Evolutionary conservation across 2,797 vertebrate genomes (phyloP).

Genomic region (Intellagama lesueurii): DNA sequence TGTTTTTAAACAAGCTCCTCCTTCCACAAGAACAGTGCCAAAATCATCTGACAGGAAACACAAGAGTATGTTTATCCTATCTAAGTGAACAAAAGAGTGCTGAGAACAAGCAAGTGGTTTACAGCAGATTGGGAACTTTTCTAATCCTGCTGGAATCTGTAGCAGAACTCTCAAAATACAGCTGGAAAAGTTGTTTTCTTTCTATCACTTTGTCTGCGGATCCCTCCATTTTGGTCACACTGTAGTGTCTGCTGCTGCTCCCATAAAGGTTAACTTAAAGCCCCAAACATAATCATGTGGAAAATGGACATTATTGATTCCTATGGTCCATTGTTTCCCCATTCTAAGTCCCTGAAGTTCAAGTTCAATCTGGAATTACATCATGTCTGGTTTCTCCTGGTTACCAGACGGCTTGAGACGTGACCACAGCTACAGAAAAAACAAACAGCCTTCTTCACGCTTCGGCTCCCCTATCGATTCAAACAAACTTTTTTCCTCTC

Average conservation of each 20-base stretch:
- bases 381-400: conserved; percentile 93
- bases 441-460: conserved; percentile 88
- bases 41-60: conserved; percentile 96
- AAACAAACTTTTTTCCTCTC: conserved; percentile 82
- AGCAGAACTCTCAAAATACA: conserved; percentile 76
- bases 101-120: conserved; percentile 86
- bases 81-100: conserved; percentile 93
- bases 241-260: conserved; percentile 75
- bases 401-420: conserved; percentile 91
- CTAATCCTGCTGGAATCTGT: conserved; percentile 81
- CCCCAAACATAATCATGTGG: conserved; percentile 85
- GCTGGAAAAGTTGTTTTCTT: conserved; percentile 76
- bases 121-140: conserved; percentile 81
- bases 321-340: conserved; percentile 85
- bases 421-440: conserved; percentile 87
- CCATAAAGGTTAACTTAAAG: conserved; percentile 82
- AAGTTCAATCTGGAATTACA: conserved; percentile 91
- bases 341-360: conserved; percentile 87
- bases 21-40: conserved; percentile 80
- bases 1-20: conserved; percentile 67
- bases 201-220: conserved; percentile 78
- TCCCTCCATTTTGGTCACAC: conserved; percentile 76
- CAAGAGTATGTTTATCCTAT: conserved; percentile 98
- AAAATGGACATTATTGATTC: conserved; percentile 89
- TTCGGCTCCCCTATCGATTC: conserved; percentile 85